These are phyloP conservation scores for Calliphora vicina DNA, from an alignment of 1,140 invertebrate genomes.

Conservation along the genomic window DNA sequence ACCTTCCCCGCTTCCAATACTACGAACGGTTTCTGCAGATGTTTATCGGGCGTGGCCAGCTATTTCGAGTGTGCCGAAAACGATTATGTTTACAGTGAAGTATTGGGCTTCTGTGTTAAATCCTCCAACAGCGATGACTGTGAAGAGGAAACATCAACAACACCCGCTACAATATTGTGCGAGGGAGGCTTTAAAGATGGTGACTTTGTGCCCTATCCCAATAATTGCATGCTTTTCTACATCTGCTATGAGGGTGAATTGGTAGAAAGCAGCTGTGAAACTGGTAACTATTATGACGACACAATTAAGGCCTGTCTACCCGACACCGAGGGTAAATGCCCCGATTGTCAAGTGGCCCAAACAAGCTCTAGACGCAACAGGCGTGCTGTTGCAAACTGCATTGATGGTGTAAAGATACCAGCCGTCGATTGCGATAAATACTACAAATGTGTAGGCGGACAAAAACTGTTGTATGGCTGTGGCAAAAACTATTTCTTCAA, in stretches of 20 bases:
- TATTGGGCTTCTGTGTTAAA: background rate
- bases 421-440: background rate
- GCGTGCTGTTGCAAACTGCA: background rate
- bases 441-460: background rate
- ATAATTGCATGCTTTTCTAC: conserved; percentile 36
- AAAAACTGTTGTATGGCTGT: background rate
- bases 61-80: background rate
- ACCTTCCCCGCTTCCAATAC: background rate
- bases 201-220: conserved; percentile 28
- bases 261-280: conserved; percentile 12
- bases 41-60: background rate
- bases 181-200: conserved; percentile 36
- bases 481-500: conserved; percentile 6
- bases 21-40: background rate
- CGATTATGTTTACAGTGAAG: background rate
- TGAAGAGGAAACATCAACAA: conserved; percentile 15
- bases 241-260: conserved; percentile 35
- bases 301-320: conserved; percentile 16
- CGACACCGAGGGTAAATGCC: background rate
- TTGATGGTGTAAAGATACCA: background rate
- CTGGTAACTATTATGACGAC: conserved; percentile 27
- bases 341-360: background rate
- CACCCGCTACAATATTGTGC: conserved; percentile 9
- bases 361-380: background rate
- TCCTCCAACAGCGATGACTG: background rate